A percentile compares a stretch with the other conserved stretches of the same genome.
Evolutionary conservation across 2,888 invertebrate genomes (phyloP).

Genomic region (Linnaemya vulpina): DNA sequence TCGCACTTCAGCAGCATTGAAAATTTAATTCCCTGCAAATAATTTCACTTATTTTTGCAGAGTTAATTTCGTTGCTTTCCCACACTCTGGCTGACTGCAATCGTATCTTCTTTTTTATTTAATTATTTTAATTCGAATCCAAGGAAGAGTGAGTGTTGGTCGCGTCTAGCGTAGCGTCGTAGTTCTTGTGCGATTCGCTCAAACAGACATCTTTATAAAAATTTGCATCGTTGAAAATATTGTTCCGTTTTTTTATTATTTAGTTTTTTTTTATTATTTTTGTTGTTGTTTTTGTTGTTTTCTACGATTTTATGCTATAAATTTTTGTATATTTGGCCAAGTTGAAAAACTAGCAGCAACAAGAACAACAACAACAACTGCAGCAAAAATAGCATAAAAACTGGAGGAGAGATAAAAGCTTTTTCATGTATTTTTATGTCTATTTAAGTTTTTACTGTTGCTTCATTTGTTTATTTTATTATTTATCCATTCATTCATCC

Average conservation of each 20-base stretch:
- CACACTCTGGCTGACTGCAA: no score
- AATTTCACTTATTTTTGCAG: no score
- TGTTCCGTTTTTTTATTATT: constrained; percentile 44
- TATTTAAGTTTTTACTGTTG: constrained; percentile 65
- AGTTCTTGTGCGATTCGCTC: constrained; percentile 18
- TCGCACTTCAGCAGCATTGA: no score
- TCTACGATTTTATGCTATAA: constrained; percentile 20
- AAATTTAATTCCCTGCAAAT: no score
- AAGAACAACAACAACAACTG: neutral
- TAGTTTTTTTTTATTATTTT: constrained; percentile 28
- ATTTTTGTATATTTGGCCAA: constrained; percentile 21
- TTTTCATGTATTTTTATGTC: constrained; percentile 65
- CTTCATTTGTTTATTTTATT: constrained; percentile 35
- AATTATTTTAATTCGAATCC: neutral
- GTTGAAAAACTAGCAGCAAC: neutral
- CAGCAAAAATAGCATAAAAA: neutral
- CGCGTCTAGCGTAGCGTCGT: neutral
- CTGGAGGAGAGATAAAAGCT: constrained; percentile 58
- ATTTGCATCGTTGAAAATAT: constrained; percentile 26
- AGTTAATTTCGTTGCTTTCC: no score
- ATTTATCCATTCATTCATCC: constrained; percentile 17
- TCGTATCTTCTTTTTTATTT: no score
- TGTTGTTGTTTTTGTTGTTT: neutral
- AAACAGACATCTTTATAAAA: constrained; percentile 42
- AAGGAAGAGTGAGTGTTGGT: neutral